Base-by-base conservation (phyloP, 2,113 vertebrate species). In the Condylura cristata region DNA sequence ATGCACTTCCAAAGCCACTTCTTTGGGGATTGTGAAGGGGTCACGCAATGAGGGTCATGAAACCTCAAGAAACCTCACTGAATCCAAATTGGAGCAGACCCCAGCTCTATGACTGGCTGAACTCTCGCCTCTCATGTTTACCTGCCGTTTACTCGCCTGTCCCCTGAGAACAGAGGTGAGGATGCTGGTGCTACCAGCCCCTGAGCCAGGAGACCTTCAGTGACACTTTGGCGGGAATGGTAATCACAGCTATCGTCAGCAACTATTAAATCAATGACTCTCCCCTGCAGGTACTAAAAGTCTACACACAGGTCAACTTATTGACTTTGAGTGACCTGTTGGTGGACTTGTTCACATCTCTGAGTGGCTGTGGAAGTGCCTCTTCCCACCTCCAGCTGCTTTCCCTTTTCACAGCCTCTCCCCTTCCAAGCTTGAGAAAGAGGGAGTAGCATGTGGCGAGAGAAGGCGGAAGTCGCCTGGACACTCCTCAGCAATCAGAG, bases 131-230 rank as follows among this genome's bases (percentile, higher is more conserved):
- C 24, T 51, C 58, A 30, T 34, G 14, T 51, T 17, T 51, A 17
- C 48, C 24, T 16, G 17, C 6, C 30, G 26, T 39, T 28, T 13
- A 8, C 32, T 11, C 2, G 10, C 53, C 60, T 24, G 26, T 10
- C 17, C 61, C 53, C 14, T 22, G 79, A 28, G 53, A 76, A 39
- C 41, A 63, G 7, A 22, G 13, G 11, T 26, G 5, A n/a, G n/a
- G n/a, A 0, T 3, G 30, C 10, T 4, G 63, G n/a, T 5, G 4
- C 51, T 28, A 22, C 20, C 71, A 39, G 30, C 6, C 24, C 39
- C 12, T 7, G 20, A 26, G 12, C 63, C 26, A 32, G 37, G 28
- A 34, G 14, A 61, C 7, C 14, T 37, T 34, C 20, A 0, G 18
- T 37, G 5, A 66, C 12, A 61, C 26, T 10, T 34, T 56, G 41